A percentile compares a stretch with the other conserved stretches of the same genome.
These are phyloP conservation scores for Tragelaphus strepsiceros DNA, from an alignment of 2,113 vertebrate species.

Conservation along the genomic window DNA sequence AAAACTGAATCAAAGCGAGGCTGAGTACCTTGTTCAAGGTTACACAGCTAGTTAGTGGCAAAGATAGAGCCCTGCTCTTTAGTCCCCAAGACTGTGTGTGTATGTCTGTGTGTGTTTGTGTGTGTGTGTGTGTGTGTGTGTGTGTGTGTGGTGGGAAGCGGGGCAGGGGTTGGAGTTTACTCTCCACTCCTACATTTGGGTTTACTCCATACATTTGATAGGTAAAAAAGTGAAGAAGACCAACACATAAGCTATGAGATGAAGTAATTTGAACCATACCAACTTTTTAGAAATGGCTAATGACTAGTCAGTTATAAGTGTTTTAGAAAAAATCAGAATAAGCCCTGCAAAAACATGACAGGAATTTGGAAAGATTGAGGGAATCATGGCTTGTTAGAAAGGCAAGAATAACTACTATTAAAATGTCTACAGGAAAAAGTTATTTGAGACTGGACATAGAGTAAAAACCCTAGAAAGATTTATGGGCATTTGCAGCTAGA, in stretches of 20 bases:
- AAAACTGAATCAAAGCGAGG: background rate
- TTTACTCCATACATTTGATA: background rate
- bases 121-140: too few relatives aligned
- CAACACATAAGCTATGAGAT: background rate
- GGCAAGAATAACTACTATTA: background rate
- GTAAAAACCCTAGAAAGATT: constrained; percentile 14
- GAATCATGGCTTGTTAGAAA: background rate
- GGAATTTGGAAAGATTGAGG: background rate
- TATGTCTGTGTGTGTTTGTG: background rate
- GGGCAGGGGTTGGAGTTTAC: background rate
- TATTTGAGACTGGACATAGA: background rate
- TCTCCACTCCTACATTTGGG: background rate
- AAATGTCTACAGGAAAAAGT: background rate
- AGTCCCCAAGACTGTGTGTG: background rate
- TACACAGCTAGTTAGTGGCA: background rate
- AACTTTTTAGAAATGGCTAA: background rate
- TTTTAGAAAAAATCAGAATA: background rate
- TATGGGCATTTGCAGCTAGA: constrained; percentile 2
- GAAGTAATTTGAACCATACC: background rate
- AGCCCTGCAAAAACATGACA: background rate
- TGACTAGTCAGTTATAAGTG: background rate
- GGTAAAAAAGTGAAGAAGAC: background rate
- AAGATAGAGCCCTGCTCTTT: background rate
- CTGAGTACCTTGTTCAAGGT: background rate
- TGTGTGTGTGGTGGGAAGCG: accelerated